These are phyloP conservation scores for Scleropages formosus DNA, from an alignment of 2,797 vertebrate genomes.

Conservation along the genomic window DNA sequence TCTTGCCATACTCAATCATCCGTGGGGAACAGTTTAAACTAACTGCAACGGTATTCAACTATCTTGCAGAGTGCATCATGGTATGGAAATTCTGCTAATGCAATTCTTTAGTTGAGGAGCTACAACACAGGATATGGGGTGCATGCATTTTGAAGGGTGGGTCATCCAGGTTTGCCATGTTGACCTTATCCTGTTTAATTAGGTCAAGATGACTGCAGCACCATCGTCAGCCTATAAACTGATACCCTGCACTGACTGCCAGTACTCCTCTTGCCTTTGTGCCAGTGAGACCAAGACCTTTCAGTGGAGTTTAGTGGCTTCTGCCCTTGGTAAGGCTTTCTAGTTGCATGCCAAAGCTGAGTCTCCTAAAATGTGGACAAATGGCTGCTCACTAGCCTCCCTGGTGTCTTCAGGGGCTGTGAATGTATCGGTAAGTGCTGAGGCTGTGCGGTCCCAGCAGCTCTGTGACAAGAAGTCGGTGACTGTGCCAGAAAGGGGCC, in stretches of 20 bases:
- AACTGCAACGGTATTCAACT: slow-evolving; percentile 69
- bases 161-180: too few species aligned
- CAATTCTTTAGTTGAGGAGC: too few species aligned
- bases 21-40: slow-evolving; percentile 72
- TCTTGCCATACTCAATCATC: slow-evolving; percentile 72
- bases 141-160: too few species aligned
- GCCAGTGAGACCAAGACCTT: slow-evolving; percentile 56
- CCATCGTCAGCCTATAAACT: slow-evolving; percentile 54
- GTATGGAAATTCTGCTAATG: too few species aligned
- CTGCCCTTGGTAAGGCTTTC: slow-evolving; percentile 52
- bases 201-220: slow-evolving; percentile 58
- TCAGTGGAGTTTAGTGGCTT: slow-evolving; percentile 57
- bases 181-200: too few species aligned
- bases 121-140: too few species aligned
- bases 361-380: not conserved
- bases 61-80: slow-evolving; percentile 68
- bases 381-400: not conserved
- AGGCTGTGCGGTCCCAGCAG: slow-evolving; percentile 56
- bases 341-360: not conserved
- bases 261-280: slow-evolving; percentile 62
- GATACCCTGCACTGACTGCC: slow-evolving; percentile 38
- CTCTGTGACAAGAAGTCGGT: slow-evolving; percentile 64
- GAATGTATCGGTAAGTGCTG: slow-evolving; percentile 64
- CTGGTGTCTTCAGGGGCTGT: not conserved
- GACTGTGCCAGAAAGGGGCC: slow-evolving; percentile 64